Evolutionary conservation across 1,140 invertebrate species (phyloP), one percentile per base, ranked within the genome.

Genomic region (Drosophila fuyamai): DNA sequence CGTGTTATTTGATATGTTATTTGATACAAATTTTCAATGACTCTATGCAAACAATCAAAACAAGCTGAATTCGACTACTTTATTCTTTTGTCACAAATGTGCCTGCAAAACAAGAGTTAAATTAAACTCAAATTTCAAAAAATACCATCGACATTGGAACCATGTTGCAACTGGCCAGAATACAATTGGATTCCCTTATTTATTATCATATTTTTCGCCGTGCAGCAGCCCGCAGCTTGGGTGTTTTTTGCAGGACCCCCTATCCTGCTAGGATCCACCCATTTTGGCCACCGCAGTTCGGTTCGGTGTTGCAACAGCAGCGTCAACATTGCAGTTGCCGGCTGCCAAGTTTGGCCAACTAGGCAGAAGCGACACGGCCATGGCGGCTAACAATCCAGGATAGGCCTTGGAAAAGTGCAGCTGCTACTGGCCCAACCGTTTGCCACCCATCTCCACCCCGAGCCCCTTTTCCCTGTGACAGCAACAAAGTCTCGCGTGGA

Each of bases 291-390:
- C 71, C 35, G 60, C 53, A 59, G 32, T 50, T 32, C 6, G 8
- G 29, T 32, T 32, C 29, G 46, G 35, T 50, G 35, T 32, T 66
- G 83, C 84, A 89, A 88, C 83, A 88, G 80, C 83, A 71, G 83
- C 84, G 79, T 83, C 79, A 83, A 88, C 83, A 88, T 89, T 83
- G 79, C 83, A 88, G 76, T 67, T 85, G 79, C 76, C 84, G 57
- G 67, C 75, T 86, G 82, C 82, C 82, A 86, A 81, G 68, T 86
- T 71, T 76, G 83, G 76, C 83, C 84, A 89, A 88, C 83, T 88
- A 88, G 60, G 74, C 67, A 74, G 46, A 66, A 60, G 38, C 57
- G 51, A 62, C 41, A 62, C 29, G 47, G 54, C 18, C 47, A 44
- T 36, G 74, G 16, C 48, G 47, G 71, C 72, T 83, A 83, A 83